Percentiles rank a stretch among this genome's conserved stretches.
These are phyloP conservation scores for Lasioglossum villosulum DNA, from an alignment of 2,888 invertebrate genomes.

Conservation along the genomic window DNA sequence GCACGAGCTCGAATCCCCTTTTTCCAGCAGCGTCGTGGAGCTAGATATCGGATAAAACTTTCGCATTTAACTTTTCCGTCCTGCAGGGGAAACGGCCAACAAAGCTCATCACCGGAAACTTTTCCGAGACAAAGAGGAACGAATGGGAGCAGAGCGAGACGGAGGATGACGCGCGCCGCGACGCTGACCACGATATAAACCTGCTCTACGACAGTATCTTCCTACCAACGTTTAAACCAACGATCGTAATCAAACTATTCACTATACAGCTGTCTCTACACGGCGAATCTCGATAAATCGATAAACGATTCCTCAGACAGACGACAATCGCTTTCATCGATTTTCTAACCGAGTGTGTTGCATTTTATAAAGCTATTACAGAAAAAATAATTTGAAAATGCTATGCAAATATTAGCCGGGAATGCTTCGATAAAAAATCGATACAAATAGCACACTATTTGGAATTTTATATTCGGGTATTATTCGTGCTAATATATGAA, in stretches of 20 bases:
- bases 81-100: slow-evolving; percentile 82
- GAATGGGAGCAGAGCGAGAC: slow-evolving; percentile 54
- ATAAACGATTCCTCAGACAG: neutral
- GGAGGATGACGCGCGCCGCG: slow-evolving; percentile 67
- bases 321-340: neutral
- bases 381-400: neutral
- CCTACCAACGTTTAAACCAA: slow-evolving; percentile 28
- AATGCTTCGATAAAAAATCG: neutral
- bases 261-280: slow-evolving; percentile 22
- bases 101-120: slow-evolving; percentile 83
- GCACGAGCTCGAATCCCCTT: slow-evolving; percentile 72
- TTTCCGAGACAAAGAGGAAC: slow-evolving; percentile 81
- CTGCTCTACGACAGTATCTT: slow-evolving; percentile 26
- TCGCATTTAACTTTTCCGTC: slow-evolving; percentile 83
- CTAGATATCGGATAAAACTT: slow-evolving; percentile 83
- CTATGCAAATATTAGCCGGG: neutral
- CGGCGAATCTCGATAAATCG: slow-evolving; percentile 34
- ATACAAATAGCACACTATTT: neutral
- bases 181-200: slow-evolving; percentile 62
- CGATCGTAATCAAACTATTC: slow-evolving; percentile 43
- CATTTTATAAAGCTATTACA: neutral
- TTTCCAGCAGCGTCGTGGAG: slow-evolving; percentile 73
- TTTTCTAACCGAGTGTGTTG: neutral
- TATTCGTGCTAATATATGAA: neutral
- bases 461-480: neutral